Evolutionary conservation across 2,888 invertebrate genomes (phyloP), one percentile per base, ranked within the genome.

Genomic region (Iphiclides podalirius): DNA sequence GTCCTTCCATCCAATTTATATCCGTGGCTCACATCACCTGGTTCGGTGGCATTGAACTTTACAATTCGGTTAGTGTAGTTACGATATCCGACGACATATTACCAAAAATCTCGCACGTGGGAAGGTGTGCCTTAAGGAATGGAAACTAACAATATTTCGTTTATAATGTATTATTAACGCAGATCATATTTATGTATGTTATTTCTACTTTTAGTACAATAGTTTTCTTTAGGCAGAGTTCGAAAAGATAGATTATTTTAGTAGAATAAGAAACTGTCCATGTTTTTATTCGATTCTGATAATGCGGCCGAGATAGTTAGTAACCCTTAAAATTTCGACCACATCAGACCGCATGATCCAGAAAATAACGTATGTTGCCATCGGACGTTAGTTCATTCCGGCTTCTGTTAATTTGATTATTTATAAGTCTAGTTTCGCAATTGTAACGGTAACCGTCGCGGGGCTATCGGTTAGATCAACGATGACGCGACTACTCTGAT

Each of bases 21-120:
- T 67, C 58, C 51, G 26, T 48, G 53, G 38, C 33, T 48, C 57
- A 61, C 61, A 67, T 70, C 83, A 84, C 81, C 82, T 83, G 81
- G 79, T 64, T 52, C 50, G 60, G 62, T 70, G 83, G 62, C 80
- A 72, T 72, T 82, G 84, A 84, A 76, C 81, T 61, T 70, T 55
- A 44, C 54, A 63, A 62, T 58, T 62, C 65, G 64, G 61, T 64
- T 67, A 66, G 60, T 59, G 62, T 66, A 64, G 58, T 58, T 55
- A 55, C 53, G 46, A 41, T 39, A 50, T 57, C 49, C 58, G 63
- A 62, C 63, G 66, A 66, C 67, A 61, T 55, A 60, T 61, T 72
- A 74, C 72, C 75, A 72, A 78, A 28, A 76, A 74, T 68, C 67
- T 64, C 55, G 59, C 61, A 62, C 55, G 53, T 64, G 60, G 52